phyloP scores from a whole-genome alignment of 2,797 vertebrate species.

The Caiman crocodilus region DNA sequence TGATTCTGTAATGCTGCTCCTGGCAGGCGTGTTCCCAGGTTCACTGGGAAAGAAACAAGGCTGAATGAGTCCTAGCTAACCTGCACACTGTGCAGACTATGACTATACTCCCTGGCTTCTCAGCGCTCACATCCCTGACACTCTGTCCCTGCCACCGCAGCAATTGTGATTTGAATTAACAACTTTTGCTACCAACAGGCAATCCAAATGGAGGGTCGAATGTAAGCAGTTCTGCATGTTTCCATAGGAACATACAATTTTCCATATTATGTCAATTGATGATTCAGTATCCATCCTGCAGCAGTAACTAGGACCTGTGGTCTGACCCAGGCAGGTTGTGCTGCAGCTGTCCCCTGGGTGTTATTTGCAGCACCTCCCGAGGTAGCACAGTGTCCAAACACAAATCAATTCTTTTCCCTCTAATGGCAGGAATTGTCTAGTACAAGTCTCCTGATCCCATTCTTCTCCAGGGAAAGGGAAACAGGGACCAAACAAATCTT shows the following conservation, averaged over 20 bases:
- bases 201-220: constrained; percentile 41
- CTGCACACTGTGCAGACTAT: constrained; percentile 11
- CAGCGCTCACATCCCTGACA: constrained; percentile 3
- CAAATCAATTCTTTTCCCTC: background rate
- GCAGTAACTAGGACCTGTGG: background rate
- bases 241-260: background rate
- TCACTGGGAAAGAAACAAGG: background rate
- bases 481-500: background rate
- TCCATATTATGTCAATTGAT: background rate
- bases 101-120: background rate
- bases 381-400: constrained; percentile 7
- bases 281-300: background rate
- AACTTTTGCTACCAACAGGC: constrained; percentile 11
- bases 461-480: background rate
- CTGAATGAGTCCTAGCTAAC: constrained; percentile 15
- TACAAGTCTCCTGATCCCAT: background rate
- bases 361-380: constrained; percentile 15
- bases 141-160: background rate
- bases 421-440: background rate
- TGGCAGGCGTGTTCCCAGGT: constrained; percentile 14
- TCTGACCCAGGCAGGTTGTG: background rate
- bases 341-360: background rate
- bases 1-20: background rate
- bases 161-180: constrained; percentile 34
- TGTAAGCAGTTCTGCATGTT: constrained; percentile 1